A percentile compares a stretch with the other conserved stretches of the same genome.
phyloP scores from a whole-genome alignment of 2,113 vertebrate species.

The Pelvicachromis taeniatus region DNA sequence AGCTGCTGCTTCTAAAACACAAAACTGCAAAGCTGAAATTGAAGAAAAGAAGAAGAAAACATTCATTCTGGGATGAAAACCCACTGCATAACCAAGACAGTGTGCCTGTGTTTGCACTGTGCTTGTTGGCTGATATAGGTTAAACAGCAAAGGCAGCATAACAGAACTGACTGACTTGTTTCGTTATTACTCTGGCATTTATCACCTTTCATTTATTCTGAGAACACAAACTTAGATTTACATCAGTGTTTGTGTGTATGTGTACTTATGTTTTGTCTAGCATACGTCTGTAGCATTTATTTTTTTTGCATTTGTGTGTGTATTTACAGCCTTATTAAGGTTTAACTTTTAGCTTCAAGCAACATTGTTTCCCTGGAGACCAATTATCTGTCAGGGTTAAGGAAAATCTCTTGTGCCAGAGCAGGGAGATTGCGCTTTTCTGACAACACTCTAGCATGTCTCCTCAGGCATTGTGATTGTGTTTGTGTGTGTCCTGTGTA shows the following conservation, averaged over 20 bases:
- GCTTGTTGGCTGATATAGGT: not conserved
- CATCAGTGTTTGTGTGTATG: not conserved
- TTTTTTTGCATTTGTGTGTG: conserved; percentile 3
- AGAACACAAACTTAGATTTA: not conserved
- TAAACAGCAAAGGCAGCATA: not conserved
- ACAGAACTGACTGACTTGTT: conserved; percentile 12
- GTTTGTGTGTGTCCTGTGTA: conserved; percentile 9
- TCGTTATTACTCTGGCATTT: conserved; percentile 16
- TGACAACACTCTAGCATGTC: conserved; percentile 54
- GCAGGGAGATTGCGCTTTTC: conserved; percentile 40
- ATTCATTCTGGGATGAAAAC: not conserved
- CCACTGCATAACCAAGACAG: not conserved
- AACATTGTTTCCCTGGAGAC: conserved; percentile 51
- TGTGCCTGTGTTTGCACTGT: not conserved
- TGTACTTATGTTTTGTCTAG: not conserved
- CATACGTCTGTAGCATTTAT: conserved; percentile 2
- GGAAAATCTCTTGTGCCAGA: conserved; percentile 44
- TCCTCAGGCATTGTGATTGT: conserved; percentile 40
- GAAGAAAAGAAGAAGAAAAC: not conserved
- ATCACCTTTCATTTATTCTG: conserved; percentile 15
- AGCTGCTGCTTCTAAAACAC: conserved; percentile 8
- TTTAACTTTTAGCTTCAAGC: conserved; percentile 59
- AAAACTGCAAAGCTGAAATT: conserved; percentile 2
- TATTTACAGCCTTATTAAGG: conserved; percentile 60
- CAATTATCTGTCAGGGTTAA: conserved; percentile 69